Conservation (phyloP, 2,797 vertebrate species). For the Odontamblyopus lacepedii region DNA sequence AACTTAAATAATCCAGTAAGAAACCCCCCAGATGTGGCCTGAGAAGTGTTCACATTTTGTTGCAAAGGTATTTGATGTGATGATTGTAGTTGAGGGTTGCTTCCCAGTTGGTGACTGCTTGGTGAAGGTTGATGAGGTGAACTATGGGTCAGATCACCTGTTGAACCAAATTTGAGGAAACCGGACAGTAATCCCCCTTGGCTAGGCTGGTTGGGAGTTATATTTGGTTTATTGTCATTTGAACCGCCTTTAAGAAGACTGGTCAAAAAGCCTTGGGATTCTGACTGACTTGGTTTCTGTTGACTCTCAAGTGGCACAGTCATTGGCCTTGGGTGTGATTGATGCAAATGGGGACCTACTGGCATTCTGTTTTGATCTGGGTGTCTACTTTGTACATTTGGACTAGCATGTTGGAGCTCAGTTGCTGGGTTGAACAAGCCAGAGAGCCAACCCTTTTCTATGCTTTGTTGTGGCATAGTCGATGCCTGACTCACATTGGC, state of each 20-base stretch:
- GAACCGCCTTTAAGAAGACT: constrained; percentile 70
- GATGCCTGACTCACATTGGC: neutral
- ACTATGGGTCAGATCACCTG: constrained; percentile 55
- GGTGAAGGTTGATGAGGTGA: constrained; percentile 41
- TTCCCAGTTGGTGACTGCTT: constrained; percentile 47
- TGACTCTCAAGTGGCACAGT: constrained; percentile 29
- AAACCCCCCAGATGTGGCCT: constrained; percentile 49
- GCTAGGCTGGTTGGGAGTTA: constrained; percentile 55
- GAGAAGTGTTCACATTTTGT: constrained; percentile 53
- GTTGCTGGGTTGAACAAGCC: constrained; percentile 64
- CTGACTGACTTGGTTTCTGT: constrained; percentile 54
- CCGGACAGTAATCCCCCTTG: constrained; percentile 78
- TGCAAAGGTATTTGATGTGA: constrained; percentile 37
- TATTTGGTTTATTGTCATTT: constrained; percentile 46
- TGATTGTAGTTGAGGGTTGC: constrained; percentile 39
- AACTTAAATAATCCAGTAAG: constrained; percentile 77
- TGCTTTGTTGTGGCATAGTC: constrained; percentile 40
- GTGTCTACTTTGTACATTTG: constrained; percentile 38
- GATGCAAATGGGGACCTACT: constrained; percentile 30
- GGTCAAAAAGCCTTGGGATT: constrained; percentile 63
- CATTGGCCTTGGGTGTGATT: constrained; percentile 43
- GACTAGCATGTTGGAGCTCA: constrained; percentile 45
- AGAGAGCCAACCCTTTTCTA: constrained; percentile 77
- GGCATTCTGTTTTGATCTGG: constrained; percentile 40
- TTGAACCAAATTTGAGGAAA: constrained; percentile 74